Evolutionary conservation across 2,888 invertebrate species (phyloP).

Genomic region (Tetramorium bicarinatum): DNA sequence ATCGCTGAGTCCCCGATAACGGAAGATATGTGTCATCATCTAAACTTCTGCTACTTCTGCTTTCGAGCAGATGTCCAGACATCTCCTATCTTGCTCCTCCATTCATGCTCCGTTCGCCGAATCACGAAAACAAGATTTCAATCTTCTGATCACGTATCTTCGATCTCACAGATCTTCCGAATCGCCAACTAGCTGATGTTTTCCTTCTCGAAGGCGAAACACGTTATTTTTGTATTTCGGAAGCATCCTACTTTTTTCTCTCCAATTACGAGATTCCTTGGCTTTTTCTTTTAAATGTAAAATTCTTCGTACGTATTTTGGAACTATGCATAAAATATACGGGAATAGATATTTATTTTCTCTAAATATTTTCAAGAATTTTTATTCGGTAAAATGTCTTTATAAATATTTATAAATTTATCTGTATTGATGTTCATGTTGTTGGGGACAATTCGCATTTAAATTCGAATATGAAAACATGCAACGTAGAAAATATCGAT

Average conservation of each 20-base stretch:
- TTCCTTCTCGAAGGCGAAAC: background rate
- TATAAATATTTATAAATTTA: background rate
- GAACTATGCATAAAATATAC: background rate
- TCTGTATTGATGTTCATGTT: background rate
- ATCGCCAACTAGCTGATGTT: background rate
- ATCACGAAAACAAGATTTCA: slow-evolving; percentile 67
- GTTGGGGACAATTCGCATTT: background rate
- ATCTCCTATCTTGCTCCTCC: background rate
- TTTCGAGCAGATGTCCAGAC: slow-evolving; percentile 8
- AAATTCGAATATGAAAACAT: slow-evolving; percentile 53
- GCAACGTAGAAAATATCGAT: slow-evolving; percentile 70
- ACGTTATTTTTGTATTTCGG: background rate
- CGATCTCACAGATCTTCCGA: slow-evolving; percentile 64
- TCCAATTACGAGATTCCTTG: background rate
- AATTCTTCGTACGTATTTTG: background rate
- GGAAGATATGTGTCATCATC: slow-evolving; percentile 40
- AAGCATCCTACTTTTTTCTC: background rate
- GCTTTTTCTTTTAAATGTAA: background rate
- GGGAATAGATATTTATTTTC: background rate
- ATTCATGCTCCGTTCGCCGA: slow-evolving; percentile 58
- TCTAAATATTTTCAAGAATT: slow-evolving; percentile 11
- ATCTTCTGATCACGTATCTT: slow-evolving; percentile 75
- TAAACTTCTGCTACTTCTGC: slow-evolving; percentile 42
- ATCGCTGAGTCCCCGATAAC: background rate
- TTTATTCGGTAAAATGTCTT: background rate